Base-by-base conservation (phyloP, 2,113 vertebrate genomes). In the Athene cunicularia region DNA sequence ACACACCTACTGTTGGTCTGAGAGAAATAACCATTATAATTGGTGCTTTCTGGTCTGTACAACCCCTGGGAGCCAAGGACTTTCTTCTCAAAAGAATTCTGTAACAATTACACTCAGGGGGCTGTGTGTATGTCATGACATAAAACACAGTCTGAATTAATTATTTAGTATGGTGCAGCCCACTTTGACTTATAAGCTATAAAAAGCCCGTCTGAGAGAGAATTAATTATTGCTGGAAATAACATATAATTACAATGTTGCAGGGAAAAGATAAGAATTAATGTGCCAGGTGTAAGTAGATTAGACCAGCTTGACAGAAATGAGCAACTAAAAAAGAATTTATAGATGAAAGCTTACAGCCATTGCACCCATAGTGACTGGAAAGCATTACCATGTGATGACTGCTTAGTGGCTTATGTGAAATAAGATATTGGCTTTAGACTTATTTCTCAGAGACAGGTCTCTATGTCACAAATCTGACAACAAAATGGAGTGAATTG, bases 211-310 rank as follows among this genome's bases (percentile, higher is more conserved):
- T 93, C 96, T 79, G 90, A 96, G 97, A 97, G 93, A 95, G 94
- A 98, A 97, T 97, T 97, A 98, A 97, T 98, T 97, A 97, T 97
- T 98, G 94, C 97, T 97, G 95, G 82, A 98, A 97, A 98, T 98
- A 98, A 98, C 97, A 97, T 97, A 98, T 98, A 98, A 98, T 98
- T 98, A 97, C 96, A 97, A 98, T 96, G 97, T 98, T 97, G 97
- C 96, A 96, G 87, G 72, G 96, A 98, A 97, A 97, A 98, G 97
- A 97, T 98, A 98, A 97, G 97, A 97, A 97, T 98, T 98, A 98
- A 98, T 98, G 96, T 97, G 97, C 97, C 97, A 98, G 97, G 96
- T 98, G 97, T 98, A 97, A 97, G 97, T 95, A 97, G 97, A 98
- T 97, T 98, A 98, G 97, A 96, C 97, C 95, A 96, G 96, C 82